phyloP scores from a whole-genome alignment of 2,888 invertebrate genomes.

The Eristalis tenax region DNA sequence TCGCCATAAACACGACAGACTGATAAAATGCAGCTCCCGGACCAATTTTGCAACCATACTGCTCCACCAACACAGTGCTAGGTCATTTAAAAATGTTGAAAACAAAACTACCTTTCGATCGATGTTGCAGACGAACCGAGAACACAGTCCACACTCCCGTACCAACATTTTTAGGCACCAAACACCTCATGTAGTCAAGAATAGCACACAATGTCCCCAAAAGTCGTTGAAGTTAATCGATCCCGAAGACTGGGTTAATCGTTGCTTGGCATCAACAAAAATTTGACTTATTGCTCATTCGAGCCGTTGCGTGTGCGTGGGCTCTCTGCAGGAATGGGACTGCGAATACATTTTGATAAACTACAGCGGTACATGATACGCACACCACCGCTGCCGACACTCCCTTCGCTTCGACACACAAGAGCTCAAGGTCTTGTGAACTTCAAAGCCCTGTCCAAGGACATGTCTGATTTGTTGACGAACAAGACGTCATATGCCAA shows the following conservation, averaged over 20 bases:
- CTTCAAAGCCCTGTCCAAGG: conserved; percentile 38
- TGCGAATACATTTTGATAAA: not conserved
- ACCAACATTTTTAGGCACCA: not conserved
- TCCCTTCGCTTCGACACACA: not conserved
- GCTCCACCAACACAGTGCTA: too few relatives aligned
- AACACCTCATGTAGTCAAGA: not conserved
- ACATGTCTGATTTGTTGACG: not conserved
- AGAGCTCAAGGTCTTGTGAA: conserved; percentile 26
- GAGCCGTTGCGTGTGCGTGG: not conserved
- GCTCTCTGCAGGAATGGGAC: not conserved
- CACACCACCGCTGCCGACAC: not conserved
- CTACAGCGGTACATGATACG: not conserved
- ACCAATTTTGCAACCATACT: too few relatives aligned
- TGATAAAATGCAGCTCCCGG: too few relatives aligned
- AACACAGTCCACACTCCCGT: not conserved
- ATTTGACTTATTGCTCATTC: not conserved
- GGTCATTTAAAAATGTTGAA: too few relatives aligned
- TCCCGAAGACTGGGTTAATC: not conserved
- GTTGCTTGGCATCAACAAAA: not conserved
- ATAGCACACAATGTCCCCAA: not conserved
- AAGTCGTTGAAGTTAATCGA: not conserved
- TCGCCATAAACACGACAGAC: too few relatives aligned
- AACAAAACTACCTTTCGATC: too few relatives aligned
- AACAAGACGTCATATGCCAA: conserved; percentile 43
- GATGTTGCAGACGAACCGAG: too few relatives aligned